phyloP scores from a whole-genome alignment of 2,888 invertebrate species.

The Patella pellucida region DNA sequence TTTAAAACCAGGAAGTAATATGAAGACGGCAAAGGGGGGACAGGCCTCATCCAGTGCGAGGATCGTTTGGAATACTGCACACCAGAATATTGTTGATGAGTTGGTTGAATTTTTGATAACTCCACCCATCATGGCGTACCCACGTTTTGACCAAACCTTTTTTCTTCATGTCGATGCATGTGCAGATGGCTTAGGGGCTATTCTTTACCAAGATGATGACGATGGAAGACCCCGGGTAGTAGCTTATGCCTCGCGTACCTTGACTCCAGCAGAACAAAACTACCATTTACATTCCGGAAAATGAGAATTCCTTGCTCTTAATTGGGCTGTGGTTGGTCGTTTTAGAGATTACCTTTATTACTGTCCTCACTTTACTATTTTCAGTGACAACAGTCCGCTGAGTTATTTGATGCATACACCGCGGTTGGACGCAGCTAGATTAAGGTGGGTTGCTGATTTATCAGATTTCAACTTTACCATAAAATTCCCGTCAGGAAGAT shows the following conservation, averaged over 20 bases:
- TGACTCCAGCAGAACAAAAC: conserved; percentile 42
- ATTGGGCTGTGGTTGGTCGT: conserved; percentile 35
- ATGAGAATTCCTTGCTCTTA: conserved; percentile 36
- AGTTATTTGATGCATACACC: conserved; percentile 29
- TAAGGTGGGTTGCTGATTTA: conserved; percentile 32
- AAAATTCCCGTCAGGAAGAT: conserved; percentile 30
- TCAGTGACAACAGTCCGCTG: conserved; percentile 37
- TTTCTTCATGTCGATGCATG: conserved; percentile 55
- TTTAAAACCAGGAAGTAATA: not conserved
- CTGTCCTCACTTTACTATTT: conserved; percentile 31
- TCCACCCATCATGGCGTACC: not conserved
- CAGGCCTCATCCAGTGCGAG: not conserved
- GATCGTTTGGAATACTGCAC: not conserved
- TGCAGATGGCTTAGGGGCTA: conserved; percentile 22
- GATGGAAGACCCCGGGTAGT: conserved; percentile 33
- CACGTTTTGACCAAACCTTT: conserved; percentile 7
- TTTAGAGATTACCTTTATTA: conserved; percentile 41
- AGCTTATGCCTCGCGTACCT: conserved; percentile 42
- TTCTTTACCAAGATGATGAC: conserved; percentile 42
- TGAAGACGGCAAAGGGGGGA: not conserved
- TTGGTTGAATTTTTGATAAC: not conserved
- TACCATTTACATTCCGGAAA: conserved; percentile 42
- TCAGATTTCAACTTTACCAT: conserved; percentile 38
- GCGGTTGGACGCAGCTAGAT: conserved; percentile 32
- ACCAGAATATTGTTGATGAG: not conserved